These are phyloP conservation scores for Acrocyrtus sp. DNA, from an alignment of 2,888 invertebrate genomes.

Conservation along the genomic window DNA sequence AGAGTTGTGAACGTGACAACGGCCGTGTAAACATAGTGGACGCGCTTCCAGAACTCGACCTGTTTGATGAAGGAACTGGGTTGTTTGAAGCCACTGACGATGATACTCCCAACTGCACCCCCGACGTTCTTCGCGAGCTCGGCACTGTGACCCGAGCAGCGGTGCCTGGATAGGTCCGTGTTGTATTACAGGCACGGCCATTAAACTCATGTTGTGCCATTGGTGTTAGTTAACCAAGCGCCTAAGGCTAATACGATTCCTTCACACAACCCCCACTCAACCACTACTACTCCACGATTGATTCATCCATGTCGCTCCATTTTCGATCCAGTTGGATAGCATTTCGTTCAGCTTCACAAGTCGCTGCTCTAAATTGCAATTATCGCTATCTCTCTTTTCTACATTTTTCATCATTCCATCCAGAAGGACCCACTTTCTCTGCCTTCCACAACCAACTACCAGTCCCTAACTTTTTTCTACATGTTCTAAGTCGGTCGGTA, in stretches of 20 bases:
- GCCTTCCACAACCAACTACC: too few relatives aligned
- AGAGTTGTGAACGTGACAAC: conserved; percentile 61
- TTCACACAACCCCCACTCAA: conserved; percentile 20
- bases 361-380: neutral
- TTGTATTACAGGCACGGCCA: conserved; percentile 59
- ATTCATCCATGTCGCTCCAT: conserved; percentile 31
- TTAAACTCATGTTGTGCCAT: conserved; percentile 63
- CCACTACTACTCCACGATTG: neutral
- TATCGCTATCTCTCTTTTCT: neutral
- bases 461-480: too few relatives aligned
- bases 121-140: conserved; percentile 31
- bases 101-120: conserved; percentile 19
- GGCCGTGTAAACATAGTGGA: conserved; percentile 62
- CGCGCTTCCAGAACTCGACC: conserved; percentile 53
- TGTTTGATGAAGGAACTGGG: conserved; percentile 66
- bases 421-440: too few relatives aligned
- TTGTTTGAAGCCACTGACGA: conserved; percentile 19
- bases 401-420: too few relatives aligned
- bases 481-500: too few relatives aligned
- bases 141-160: conserved; percentile 57
- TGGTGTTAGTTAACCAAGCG: conserved; percentile 46
- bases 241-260: conserved; percentile 1
- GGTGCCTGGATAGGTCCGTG: conserved; percentile 62
- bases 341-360: conserved; percentile 36
- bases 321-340: conserved; percentile 23